Base-by-base conservation (phyloP, 2,113 vertebrate species). In the Colossoma macropomum region DNA sequence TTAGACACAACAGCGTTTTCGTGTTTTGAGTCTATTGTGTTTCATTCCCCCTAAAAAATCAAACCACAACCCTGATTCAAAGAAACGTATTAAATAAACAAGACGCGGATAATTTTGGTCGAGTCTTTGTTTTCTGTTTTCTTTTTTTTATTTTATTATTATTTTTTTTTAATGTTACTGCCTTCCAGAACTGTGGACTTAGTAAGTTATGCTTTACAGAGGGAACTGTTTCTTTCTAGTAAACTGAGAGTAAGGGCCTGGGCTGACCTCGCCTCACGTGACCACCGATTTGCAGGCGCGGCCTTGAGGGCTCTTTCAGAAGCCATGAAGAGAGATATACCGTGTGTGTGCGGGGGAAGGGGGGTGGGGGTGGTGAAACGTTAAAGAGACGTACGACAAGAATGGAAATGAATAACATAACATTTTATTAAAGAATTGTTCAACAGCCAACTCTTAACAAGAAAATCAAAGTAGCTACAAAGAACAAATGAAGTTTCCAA, bases 341-440 rank as follows among this genome's bases (percentile, higher is more conserved):
- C 82, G 77, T 52, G 56, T 79, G 7, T 77, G 77, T 30, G 52
- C 62, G 60, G 79, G 65, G 79, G 63, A 32, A n/a, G 41, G 10
- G 41, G 41, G 41, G 41, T 1, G 41, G 3, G 34, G 34, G 3
- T 9, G 41, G 4, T 56, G 28, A 60, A 41, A 4, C 23, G 59
- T 32, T 50, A 81, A 80, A 71, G 19, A 81, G 71, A 79, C 91
- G 87, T 82, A 94, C 90, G 89, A 96, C 91, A 89, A 94, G 94
- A 87, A 90, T 89, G 89, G 93, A 86, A 95, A 92, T 94, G 95
- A 93, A 94, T 95, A 98, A 96, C 95, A 96, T 95, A 97, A 98
- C 88, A 96, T 95, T 99, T 99, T 99, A 99, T 99, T 99, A 94
- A 95, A 97, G 96, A 97, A 97, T 97, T 95, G 95, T 92, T 96